A percentile compares a stretch with the other conserved stretches of the same genome.
These are phyloP conservation scores for Rapana venosa DNA, from an alignment of 2,888 invertebrate species.

Conservation along the genomic window DNA sequence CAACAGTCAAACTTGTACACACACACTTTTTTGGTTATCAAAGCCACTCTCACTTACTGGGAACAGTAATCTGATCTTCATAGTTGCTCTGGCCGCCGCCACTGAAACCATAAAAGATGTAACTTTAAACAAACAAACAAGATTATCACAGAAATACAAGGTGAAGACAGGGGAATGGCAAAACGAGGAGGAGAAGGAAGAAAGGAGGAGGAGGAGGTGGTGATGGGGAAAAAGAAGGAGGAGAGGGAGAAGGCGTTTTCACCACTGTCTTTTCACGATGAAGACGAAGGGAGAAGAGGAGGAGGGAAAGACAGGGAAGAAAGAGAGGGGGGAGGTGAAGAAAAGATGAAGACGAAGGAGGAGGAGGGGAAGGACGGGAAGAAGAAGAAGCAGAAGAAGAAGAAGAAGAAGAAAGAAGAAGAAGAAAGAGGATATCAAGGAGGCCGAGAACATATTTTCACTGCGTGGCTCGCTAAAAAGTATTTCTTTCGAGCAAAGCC, in stretches of 20 bases:
- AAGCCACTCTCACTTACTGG: background rate
- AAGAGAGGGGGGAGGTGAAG: background rate
- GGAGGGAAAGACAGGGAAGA: background rate
- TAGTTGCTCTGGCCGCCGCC: background rate
- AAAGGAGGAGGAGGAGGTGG: background rate
- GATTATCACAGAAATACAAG: background rate
- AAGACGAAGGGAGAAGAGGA: background rate
- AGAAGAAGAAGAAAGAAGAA: background rate
- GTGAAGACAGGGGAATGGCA: background rate
- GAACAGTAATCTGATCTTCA: constrained; percentile 8
- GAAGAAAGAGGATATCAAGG: too few species aligned
- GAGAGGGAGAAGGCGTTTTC: background rate
- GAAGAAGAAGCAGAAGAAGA: background rate
- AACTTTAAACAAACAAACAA: background rate
- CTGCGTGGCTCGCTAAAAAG: too few species aligned
- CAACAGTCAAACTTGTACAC: too few species aligned
- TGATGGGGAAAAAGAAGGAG: background rate
- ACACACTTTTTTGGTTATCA: too few species aligned
- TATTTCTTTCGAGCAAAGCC: too few species aligned
- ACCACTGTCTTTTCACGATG: too few species aligned
- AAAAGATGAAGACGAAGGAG: background rate
- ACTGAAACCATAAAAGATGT: background rate
- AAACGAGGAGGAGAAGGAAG: background rate
- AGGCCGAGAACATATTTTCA: too few species aligned
- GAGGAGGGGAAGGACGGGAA: background rate